Base-by-base conservation (phyloP, 2,797 vertebrate species). In the Labroides dimidiatus region DNA sequence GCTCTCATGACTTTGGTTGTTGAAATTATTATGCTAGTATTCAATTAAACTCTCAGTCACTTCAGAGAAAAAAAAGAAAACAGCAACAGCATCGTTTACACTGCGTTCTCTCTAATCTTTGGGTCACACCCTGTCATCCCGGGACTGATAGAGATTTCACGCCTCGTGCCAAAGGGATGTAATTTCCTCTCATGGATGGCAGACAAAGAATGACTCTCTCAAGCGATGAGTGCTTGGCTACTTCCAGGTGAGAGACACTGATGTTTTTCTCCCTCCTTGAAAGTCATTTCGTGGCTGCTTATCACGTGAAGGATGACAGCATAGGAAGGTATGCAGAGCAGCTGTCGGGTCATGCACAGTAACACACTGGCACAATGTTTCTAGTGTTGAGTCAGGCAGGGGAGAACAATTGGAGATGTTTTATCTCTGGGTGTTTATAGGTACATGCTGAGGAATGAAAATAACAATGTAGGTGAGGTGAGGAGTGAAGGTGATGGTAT, bases 321-420 rank as follows among this genome's bases (percentile, higher is more conserved):
- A 14, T 1, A 49, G 86, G 87, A 90, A 87, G 75, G 76, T 80
- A 90, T 91, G 84, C 54, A 6, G 50, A 77, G 84, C 80, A 86
- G 80, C 84, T 84, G 84, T 77, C 44, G 64, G 75, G 53, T 84
- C 87, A 80, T 72, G 88, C 60, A 67, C 51, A 36, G 24, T 16
- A n/a, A 17, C 45, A 36, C 54, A 20, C 36, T 30, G 51, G 63
- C 54, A 20, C 62, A 71, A 2, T 37, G 61, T 57, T 37, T 72
- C 59, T 21, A 23, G 47, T 65, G 68, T 64, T 50, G 72, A 81
- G 37, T 79, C 64, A 61, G 42, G 12, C 60, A 24, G 66, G 30
- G 33, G 21, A 36, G 7, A 58, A 60, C 23, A 49, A 75, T 7
- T 69, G 68, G 69, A 80, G 44, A 4, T 41, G 2, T 11, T 39